Percentiles rank a stretch among this genome's conserved stretches.
Evolutionary conservation across 2,113 vertebrate species (phyloP).

Genomic region (Thamnophis sirtalis): DNA sequence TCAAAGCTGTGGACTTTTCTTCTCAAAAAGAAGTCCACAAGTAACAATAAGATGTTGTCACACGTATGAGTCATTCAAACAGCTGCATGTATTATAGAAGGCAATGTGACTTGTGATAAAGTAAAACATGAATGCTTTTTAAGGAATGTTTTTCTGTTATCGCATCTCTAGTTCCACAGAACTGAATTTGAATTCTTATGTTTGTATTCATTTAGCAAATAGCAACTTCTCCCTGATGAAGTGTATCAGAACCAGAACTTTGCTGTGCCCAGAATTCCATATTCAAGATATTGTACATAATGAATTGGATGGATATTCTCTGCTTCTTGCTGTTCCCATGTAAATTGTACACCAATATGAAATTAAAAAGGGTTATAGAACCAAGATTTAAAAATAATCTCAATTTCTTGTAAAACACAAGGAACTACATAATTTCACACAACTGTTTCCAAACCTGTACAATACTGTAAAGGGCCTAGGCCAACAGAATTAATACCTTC

Average conservation of each 20-base stretch:
- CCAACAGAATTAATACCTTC: not conserved
- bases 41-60: not conserved
- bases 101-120: not conserved
- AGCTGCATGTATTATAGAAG: not conserved
- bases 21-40: not conserved
- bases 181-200: not conserved
- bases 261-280: not conserved
- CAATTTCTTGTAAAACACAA: not conserved
- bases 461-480: not conserved
- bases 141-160: not conserved
- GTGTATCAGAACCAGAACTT: not conserved
- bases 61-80: constrained; percentile 17
- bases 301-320: not conserved
- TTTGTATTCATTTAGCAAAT: not conserved
- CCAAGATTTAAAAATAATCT: not conserved
- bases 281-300: not conserved
- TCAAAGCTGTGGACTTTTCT: constrained; percentile 10
- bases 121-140: not conserved
- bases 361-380: not conserved
- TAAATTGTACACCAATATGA: not conserved
- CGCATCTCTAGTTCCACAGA: not conserved
- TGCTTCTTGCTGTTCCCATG: not conserved
- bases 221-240: not conserved
- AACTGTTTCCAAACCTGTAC: not conserved
- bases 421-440: too few species aligned